Evolutionary conservation across 2,797 vertebrate species (phyloP), one percentile per base, ranked within the genome.

Genomic region (Myioborus miniatus): DNA sequence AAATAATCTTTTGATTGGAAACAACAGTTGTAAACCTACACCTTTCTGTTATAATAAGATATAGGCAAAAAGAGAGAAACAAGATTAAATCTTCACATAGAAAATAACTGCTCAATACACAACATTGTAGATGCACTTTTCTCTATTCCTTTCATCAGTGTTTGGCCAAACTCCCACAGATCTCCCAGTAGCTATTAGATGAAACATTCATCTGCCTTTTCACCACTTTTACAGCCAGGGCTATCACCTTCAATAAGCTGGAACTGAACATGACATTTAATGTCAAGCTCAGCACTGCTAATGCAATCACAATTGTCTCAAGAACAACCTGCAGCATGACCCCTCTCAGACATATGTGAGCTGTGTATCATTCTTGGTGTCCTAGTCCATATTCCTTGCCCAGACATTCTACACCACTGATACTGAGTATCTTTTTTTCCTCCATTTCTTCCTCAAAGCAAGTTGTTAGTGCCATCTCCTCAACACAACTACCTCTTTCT

Each of bases 181-280:
- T 96, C 67, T 96, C 76, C 76, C 44, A 26, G 78, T 39, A 96
- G 90, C 95, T 97, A 95, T 97, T 95, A 96, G 83, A 97, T 96
- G 84, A 97, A 97, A 67, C 36, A 92, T 56, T 93, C 53, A 81
- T 76, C 82, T 94, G 47, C 71, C 37, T 97, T 97, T 97, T 95
- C 90, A 96, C 29, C 60, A 83, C 78, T 96, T 46, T 50, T 89
- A 80, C 30, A 92, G 75, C 80, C 93, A 87, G 77, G 89, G 60
- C 16, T 59, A 96, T 97, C 89, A 96, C 41, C 55, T 92, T 91
- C 65, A 81, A 97, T 95, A 95, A 96, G 67, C 64, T 70, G 56
- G 76, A 90, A 97, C 22, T 96, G 90, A 90, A 95, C 85, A 83
- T 91, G 97, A 96, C 88, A 80, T 93, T 83, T 68, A 80, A 62